Evolutionary conservation across 2,113 vertebrate species (phyloP).

Genomic region (Macrotus californicus): DNA sequence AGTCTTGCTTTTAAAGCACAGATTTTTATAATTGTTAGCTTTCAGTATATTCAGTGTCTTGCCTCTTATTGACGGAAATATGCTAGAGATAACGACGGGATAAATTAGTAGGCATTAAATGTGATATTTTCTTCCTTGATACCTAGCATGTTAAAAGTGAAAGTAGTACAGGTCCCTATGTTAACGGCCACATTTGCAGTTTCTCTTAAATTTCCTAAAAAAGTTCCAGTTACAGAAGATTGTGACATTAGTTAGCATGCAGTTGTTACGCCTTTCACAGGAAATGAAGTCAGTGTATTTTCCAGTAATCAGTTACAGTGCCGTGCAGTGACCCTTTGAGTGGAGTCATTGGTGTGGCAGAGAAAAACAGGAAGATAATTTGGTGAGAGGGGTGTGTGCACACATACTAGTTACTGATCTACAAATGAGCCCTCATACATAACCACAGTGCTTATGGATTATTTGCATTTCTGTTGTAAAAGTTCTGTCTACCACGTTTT

Average conservation of each 20-base stretch:
- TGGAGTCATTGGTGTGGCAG: constrained; percentile 22
- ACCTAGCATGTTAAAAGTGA: constrained; percentile 53
- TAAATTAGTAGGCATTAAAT: constrained; percentile 27
- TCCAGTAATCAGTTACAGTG: constrained; percentile 17
- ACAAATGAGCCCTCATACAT: constrained; percentile 45
- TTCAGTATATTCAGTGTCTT: constrained; percentile 29
- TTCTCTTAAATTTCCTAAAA: constrained; percentile 30
- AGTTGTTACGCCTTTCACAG: constrained; percentile 22
- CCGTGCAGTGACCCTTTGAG: not conserved
- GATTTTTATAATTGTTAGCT: constrained; percentile 47
- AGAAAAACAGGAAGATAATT: constrained; percentile 45
- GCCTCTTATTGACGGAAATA: constrained; percentile 41
- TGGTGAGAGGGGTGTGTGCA: not conserved
- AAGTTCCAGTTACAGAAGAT: constrained; percentile 9
- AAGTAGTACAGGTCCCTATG: not conserved
- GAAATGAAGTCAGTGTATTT: constrained; percentile 49
- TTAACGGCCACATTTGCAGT: constrained; percentile 14
- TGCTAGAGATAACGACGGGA: not conserved
- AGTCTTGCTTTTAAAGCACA: constrained; percentile 72
- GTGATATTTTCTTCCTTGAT: not conserved
- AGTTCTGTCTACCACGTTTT: constrained; percentile 67
- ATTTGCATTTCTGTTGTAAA: constrained; percentile 70
- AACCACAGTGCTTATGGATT: constrained; percentile 60
- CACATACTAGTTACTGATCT: constrained; percentile 22
- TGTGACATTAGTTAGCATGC: not conserved